Percentiles rank a stretch among this genome's conserved stretches.
These are phyloP conservation scores for Rambutsinella grinnellia DNA, from an alignment of 2,888 invertebrate genomes.

Conservation along the genomic window DNA sequence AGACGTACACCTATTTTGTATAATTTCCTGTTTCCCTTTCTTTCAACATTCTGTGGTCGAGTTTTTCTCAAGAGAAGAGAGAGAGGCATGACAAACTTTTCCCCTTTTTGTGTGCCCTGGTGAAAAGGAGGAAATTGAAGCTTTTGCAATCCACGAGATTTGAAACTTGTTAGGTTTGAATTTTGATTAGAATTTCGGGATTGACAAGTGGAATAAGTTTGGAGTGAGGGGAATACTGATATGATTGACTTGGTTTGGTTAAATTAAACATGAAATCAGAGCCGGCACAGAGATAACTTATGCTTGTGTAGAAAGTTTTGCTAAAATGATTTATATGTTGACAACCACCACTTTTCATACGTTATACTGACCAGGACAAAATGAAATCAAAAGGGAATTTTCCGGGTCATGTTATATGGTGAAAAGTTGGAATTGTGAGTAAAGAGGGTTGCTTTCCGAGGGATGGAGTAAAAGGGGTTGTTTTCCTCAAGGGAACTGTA, in stretches of 20 bases:
- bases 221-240: neutral
- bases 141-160: constrained; percentile 24
- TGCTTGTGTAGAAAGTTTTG: neutral
- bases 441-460: constrained; percentile 1
- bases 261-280: neutral
- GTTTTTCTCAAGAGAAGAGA: neutral
- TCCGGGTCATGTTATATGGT: constrained; percentile 22
- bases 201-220: neutral
- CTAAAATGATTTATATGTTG: neutral
- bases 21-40: neutral
- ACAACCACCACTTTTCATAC: neutral
- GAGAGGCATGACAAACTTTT: neutral
- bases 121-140: constrained; percentile 12
- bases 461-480: constrained; percentile 3
- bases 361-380: constrained; percentile 10
- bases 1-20: neutral
- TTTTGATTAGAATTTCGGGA: constrained; percentile 33
- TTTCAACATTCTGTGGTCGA: too few relatives aligned
- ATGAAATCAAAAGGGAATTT: constrained; percentile 24
- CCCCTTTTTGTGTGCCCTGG: constrained; percentile 6
- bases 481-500: constrained; percentile 25
- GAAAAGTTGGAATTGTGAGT: constrained; percentile 5
- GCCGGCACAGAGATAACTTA: neutral
- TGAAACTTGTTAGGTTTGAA: constrained; percentile 36
- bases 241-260: neutral